Conservation (phyloP, 2,113 vertebrate genomes). For the Ageneiosus marmoratus region DNA sequence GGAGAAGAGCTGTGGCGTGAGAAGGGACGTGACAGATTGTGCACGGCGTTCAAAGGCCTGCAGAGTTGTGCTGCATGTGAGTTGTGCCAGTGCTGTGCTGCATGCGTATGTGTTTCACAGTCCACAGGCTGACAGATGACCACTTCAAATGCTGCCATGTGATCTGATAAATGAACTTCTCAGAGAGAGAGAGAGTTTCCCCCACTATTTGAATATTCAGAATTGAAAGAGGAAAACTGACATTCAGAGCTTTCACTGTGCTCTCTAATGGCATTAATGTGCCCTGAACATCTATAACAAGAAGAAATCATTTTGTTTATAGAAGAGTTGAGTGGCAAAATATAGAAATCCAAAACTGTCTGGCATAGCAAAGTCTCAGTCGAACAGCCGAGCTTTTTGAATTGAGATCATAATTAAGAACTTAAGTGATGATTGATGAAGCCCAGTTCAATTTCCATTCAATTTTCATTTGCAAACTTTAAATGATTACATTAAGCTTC, state of each 20-base stretch:
- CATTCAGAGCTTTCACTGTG: conserved; percentile 40
- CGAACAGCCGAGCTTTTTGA: conserved; percentile 9
- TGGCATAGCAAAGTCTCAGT: background rate
- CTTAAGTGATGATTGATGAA: conserved; percentile 6
- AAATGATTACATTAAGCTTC: conserved; percentile 28
- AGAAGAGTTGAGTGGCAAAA: background rate
- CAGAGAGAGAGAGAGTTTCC: conserved; percentile 47
- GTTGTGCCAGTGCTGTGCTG: conserved; percentile 39
- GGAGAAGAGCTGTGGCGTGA: background rate
- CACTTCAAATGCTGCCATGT: conserved; percentile 46
- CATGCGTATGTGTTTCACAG: conserved; percentile 14
- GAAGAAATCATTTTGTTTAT: background rate
- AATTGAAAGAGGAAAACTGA: conserved; percentile 44
- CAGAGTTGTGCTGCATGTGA: conserved; percentile 28
- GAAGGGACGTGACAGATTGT: conserved; percentile 44
- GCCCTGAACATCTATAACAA: conserved; percentile 30
- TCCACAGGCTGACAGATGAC: conserved; percentile 52
- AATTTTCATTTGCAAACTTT: conserved; percentile 22
- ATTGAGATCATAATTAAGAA: conserved; percentile 44
- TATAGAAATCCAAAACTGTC: background rate
- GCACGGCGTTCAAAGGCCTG: conserved; percentile 19
- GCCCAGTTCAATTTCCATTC: conserved; percentile 14
- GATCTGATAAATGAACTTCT: conserved; percentile 47
- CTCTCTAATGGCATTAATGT: background rate
- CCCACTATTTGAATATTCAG: conserved; percentile 61